Evolutionary conservation across 2,797 vertebrate genomes (phyloP).

Genomic region (Anas bernieri): DNA sequence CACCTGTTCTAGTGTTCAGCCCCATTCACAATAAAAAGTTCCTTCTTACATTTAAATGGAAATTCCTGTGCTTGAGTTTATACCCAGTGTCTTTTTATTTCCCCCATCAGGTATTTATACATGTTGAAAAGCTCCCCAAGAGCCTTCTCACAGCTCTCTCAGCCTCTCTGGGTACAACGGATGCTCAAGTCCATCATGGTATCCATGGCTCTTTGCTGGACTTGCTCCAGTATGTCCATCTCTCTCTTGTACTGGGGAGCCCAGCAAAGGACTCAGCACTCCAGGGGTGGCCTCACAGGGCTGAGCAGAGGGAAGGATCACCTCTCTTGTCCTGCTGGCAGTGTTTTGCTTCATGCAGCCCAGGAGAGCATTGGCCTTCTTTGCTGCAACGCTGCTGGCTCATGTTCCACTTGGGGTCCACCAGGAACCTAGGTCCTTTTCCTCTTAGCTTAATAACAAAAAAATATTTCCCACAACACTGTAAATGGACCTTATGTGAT

Average conservation of each 20-base stretch:
- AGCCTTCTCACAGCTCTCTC: background rate
- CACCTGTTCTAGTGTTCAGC: background rate
- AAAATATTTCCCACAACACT: background rate
- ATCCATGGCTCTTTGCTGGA: background rate
- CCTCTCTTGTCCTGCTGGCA: accelerated
- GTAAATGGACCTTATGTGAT: background rate
- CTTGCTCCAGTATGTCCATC: background rate
- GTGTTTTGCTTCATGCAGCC: accelerated
- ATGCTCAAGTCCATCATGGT: background rate
- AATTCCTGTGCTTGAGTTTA: background rate
- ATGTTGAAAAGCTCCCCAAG: background rate
- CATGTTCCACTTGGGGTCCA: background rate
- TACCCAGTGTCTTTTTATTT: background rate
- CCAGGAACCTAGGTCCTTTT: background rate
- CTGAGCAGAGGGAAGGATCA: background rate
- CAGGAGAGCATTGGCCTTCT: background rate
- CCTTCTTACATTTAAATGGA: background rate
- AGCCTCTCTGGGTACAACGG: background rate
- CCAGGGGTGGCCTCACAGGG: background rate
- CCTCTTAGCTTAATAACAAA: background rate
- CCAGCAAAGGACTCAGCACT: background rate
- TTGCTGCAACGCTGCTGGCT: background rate
- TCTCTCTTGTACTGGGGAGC: background rate
- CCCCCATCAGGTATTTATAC: background rate
- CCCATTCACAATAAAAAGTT: background rate